A percentile compares a stretch with the other conserved stretches of the same genome.
These are phyloP conservation scores for Ictalurus punctatus DNA, from an alignment of 2,113 vertebrate genomes.

Conservation along the genomic window DNA sequence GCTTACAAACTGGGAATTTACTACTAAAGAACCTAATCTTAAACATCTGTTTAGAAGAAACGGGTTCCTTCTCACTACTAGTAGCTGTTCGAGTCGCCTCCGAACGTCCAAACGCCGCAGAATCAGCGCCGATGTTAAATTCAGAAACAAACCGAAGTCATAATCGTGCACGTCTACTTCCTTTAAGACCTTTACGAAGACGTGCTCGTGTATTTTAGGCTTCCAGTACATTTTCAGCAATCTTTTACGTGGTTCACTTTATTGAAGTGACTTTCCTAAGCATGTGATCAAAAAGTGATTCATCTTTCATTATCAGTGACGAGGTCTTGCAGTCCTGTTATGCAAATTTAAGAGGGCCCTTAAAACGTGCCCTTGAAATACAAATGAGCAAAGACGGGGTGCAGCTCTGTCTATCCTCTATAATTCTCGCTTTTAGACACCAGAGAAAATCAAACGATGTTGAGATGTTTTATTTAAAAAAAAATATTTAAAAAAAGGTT, in stretches of 20 bases:
- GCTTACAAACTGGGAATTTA: neutral
- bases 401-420: neutral
- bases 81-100: neutral
- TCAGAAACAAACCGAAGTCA: neutral
- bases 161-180: neutral
- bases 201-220: neutral
- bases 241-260: neutral
- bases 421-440: neutral
- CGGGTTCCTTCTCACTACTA: neutral
- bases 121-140: neutral
- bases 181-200: neutral
- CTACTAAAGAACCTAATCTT: neutral
- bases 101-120: neutral
- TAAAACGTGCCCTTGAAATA: neutral
- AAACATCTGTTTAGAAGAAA: neutral
- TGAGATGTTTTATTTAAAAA: too few relatives aligned
- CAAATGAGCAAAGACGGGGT: neutral
- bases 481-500: too few relatives aligned
- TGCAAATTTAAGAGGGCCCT: neutral
- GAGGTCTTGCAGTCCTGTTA: neutral
- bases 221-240: neutral
- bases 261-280: neutral
- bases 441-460: neutral
- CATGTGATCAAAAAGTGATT: too few relatives aligned
- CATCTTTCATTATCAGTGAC: neutral